These are phyloP conservation scores for Puntigrus tetrazona DNA, from an alignment of 2,113 vertebrate genomes.

Conservation along the genomic window DNA sequence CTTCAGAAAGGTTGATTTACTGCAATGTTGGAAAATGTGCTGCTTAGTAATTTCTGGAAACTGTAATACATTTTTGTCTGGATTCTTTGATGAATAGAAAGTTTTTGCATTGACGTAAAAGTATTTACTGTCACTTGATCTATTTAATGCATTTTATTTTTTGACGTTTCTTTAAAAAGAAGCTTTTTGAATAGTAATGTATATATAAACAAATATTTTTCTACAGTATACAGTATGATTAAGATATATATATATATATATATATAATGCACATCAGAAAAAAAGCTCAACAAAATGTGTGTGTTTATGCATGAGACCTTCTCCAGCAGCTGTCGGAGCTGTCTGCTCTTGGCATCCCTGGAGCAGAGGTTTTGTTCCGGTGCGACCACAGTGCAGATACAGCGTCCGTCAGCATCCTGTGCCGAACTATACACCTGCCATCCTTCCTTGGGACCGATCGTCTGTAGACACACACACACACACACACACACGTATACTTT, in stretches of 20 bases:
- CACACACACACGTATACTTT: slow-evolving; percentile 3
- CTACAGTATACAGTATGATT: not conserved
- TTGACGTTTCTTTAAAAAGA: too few species aligned
- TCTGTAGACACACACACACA: slow-evolving; percentile 71
- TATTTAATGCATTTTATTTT: too few species aligned
- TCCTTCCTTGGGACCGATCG: slow-evolving; percentile 93
- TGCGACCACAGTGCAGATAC: slow-evolving; percentile 97
- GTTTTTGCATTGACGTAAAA: too few species aligned
- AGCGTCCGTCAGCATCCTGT: slow-evolving; percentile 94
- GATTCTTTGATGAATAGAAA: not conserved
- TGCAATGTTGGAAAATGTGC: not conserved
- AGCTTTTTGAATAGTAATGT: not conserved
- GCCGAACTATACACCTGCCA: slow-evolving; percentile 99
- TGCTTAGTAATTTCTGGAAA: not conserved
- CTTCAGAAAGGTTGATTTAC: not conserved
- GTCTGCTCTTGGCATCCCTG: slow-evolving; percentile 93
- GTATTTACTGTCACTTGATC: too few species aligned
- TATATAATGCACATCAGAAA: too few species aligned
- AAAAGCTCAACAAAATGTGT: not conserved
- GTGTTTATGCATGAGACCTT: slow-evolving; percentile 79
- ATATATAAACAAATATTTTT: not conserved
- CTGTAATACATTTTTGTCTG: not conserved
- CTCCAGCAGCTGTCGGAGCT: slow-evolving; percentile 94
- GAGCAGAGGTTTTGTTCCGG: slow-evolving; percentile 97
- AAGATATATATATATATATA: not conserved